Evolutionary conservation across 1,140 invertebrate genomes (phyloP), one percentile per base, ranked within the genome.

Genomic region (Brachionus angularis): DNA sequence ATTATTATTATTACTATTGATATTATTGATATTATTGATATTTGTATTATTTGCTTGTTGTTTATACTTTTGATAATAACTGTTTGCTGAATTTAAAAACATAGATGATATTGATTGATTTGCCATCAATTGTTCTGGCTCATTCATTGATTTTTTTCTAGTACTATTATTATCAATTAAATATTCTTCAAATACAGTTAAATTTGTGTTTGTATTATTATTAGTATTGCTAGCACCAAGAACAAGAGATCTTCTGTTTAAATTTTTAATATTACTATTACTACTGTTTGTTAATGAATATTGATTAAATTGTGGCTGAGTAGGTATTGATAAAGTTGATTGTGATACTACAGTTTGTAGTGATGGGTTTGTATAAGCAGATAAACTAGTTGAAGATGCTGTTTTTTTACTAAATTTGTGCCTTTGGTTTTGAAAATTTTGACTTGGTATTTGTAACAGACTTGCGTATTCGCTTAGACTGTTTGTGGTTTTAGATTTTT

Each of bases 61-160:
- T 23, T 67, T 67, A 42, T 67, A 67, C 31, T 67, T 67, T 8
- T 67, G 62, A 31, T 67, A 67, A 33, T 67, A 67, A 46, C 42
- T 67, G 7, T 27, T 46, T 16, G 42, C 31, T 46, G 62, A 67
- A 8, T 47, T 67, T 18, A 67, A 29, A 36, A 67, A 67, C 29
- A 67, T 67, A 18, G 62, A 67, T 1, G 62, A 67, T 10, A 49
- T 31, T 29, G 62, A 12, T 52, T 5, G 49, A 3, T 27, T 27
- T 8, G 16, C n/a, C n/a, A 31, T 47, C 42, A 67, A n/a, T n/a
- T n/a, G n/a, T n/a, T n/a, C 27, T 67, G 62, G 62, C 4, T 47
- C n/a, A 67, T 5, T 67, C 23, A 16, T 23, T 46, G 42, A 14
- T 29, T 16, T 25, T 21, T 47, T 47, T 67, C 10, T 16, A 2